Conservation (phyloP, 2,113 vertebrate genomes). For the Axis porcinus region DNA sequence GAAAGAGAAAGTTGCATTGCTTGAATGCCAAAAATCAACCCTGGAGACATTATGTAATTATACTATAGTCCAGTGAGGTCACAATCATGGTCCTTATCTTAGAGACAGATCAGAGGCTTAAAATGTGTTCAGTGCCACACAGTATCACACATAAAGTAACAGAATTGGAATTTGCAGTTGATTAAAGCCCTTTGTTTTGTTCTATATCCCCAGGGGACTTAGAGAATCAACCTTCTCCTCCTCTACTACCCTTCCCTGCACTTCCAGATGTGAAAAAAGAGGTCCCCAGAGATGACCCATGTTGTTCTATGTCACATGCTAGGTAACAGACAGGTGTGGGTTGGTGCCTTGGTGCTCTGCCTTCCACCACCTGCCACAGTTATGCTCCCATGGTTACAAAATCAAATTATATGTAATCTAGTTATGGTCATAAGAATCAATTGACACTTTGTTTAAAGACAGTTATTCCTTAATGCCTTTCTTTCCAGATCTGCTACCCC, state of each 20-base stretch:
- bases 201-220: background rate
- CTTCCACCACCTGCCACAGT: background rate
- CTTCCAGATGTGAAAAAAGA: background rate
- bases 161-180: background rate
- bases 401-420: background rate
- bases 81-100: background rate
- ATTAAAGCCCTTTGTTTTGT: background rate
- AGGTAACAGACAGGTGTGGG: background rate
- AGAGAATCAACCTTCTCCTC: background rate
- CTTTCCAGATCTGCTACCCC: background rate
- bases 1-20: background rate
- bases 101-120: background rate
- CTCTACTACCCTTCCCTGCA: background rate
- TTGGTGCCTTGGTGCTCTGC: background rate
- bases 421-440: background rate
- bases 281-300: background rate
- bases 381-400: background rate
- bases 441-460: background rate
- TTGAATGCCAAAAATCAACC: background rate
- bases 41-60: background rate
- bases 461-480: background rate
- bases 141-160: background rate
- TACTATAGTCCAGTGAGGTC: background rate
- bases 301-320: background rate
- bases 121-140: background rate